phyloP scores from a whole-genome alignment of 2,888 invertebrate genomes.

The Lysandra bellargus region DNA sequence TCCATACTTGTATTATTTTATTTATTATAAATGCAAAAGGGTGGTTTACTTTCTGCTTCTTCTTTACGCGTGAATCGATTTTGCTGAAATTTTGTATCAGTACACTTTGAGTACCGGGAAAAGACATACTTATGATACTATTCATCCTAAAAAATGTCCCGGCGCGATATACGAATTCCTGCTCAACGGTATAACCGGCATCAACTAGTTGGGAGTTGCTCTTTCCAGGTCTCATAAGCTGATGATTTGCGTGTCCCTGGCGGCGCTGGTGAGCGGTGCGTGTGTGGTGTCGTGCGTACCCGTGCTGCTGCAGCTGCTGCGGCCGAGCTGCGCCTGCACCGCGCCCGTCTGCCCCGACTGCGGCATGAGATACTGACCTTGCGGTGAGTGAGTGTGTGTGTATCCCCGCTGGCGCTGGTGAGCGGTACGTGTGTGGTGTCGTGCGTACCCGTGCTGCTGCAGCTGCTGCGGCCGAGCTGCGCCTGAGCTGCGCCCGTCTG shows the following conservation, averaged over 20 bases:
- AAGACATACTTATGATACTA: too few relatives aligned
- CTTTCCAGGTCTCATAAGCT: slow-evolving; percentile 28
- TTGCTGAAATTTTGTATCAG: too few relatives aligned
- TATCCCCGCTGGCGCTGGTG: slow-evolving; percentile 26
- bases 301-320: slow-evolving; percentile 37
- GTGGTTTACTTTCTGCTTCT: too few relatives aligned
- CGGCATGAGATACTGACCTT: slow-evolving; percentile 47
- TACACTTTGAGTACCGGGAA: too few relatives aligned
- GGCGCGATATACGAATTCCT: too few relatives aligned
- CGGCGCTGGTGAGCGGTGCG: slow-evolving; percentile 43
- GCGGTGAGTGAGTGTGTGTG: slow-evolving; percentile 47
- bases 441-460: slow-evolving; percentile 42
- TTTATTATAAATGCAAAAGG: too few relatives aligned
- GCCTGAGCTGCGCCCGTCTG: slow-evolving; percentile 47
- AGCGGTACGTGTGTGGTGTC: slow-evolving; percentile 42
- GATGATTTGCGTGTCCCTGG: slow-evolving; percentile 48
- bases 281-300: slow-evolving; percentile 43
- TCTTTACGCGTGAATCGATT: too few relatives aligned
- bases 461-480: slow-evolving; percentile 44
- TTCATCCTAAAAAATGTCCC: too few relatives aligned
- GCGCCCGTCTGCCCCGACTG: slow-evolving; percentile 50
- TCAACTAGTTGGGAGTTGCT: too few relatives aligned
- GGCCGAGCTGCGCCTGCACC: slow-evolving; percentile 46
- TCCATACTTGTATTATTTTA: too few relatives aligned
- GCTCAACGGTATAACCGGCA: too few relatives aligned